These are phyloP conservation scores for Corythaeola cristata DNA, from an alignment of 2,113 vertebrate genomes.

Conservation along the genomic window DNA sequence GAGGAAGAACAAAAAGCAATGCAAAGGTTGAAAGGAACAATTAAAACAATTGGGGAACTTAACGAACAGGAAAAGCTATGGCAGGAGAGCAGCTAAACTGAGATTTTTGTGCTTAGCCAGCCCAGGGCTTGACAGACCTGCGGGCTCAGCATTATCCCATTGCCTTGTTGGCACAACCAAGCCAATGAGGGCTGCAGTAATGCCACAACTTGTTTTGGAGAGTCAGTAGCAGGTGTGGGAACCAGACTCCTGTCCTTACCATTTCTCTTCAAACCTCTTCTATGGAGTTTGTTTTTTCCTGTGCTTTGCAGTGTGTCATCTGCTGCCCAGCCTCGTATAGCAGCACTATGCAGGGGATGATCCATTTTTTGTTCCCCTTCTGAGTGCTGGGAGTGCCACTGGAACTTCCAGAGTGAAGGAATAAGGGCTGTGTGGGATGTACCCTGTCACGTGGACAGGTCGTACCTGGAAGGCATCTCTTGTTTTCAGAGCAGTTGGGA, in stretches of 20 bases:
- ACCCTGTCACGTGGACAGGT: constrained; percentile 19
- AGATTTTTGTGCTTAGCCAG: not conserved
- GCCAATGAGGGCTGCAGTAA: not conserved
- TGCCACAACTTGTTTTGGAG: not conserved
- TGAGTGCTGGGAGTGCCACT: not conserved
- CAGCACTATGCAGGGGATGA: not conserved
- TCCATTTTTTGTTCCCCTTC: not conserved
- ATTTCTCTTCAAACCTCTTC: not conserved
- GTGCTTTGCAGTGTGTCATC: not conserved
- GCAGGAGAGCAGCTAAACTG: not conserved
- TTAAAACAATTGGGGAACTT: constrained; percentile 44
- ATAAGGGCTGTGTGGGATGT: not conserved
- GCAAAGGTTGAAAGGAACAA: constrained; percentile 49
- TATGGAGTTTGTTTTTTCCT: not conserved
- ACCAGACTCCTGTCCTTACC: not conserved
- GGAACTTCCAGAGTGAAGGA: constrained; percentile 30
- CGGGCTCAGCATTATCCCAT: not conserved
- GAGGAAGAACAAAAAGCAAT: constrained; percentile 11
- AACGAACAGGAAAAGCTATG: constrained; percentile 39
- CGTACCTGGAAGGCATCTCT: constrained; percentile 69
- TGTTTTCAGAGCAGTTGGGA: constrained; percentile 67
- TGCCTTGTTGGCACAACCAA: not conserved
- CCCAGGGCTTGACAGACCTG: not conserved
- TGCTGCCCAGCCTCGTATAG: fast-evolving
- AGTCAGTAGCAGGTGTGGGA: not conserved